Base-by-base conservation (phyloP, 1,140 invertebrate species). In the Ostrea denselamellosa region DNA sequence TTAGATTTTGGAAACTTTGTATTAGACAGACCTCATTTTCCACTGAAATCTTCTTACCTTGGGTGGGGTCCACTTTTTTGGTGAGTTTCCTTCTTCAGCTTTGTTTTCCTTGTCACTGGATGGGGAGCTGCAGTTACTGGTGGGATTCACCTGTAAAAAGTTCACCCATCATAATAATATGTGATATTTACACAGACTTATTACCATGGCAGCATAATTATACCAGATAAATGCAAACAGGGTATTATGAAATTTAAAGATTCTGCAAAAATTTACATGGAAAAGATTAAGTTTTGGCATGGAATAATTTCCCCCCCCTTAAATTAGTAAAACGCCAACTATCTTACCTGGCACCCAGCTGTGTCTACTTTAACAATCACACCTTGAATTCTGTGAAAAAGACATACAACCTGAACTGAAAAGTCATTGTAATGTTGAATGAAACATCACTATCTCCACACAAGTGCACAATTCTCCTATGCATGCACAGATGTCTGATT, bases 81-180 rank as follows among this genome's bases (percentile, higher is more conserved):
- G 93, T 25, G 91, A 91, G 28, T 90, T 89, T 81, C 90, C 90
- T 58, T 92, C 93, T 19, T 90, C 91, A 62, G 87, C 83, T 22
- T 86, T 91, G 84, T 94, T 94, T 90, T 94, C 94, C 89, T 94
- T 94, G 86, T 94, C 93, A 91, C 94, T 94, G 22, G 93, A 93
- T 53, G 93, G 93, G 14, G 94, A 94, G 83, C 92, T 94, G 84
- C 93, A 94, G 85, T 94, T 93, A 86, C 91, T 93, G 0, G 92
- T 92, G 53, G 91, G 91, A 54, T 91, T 91, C 44, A 87, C 91
- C 91, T 92, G 53, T n/a, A 44, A 90, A 51, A 28, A 81, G 22
- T 51, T 12, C 68, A n/a, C 8, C 3, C 8, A 22, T 22, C n/a
- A 81, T 12, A 0, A 51, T 81, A 19, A 81, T 34, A 14, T 4